Evolutionary conservation across 2,888 invertebrate species (phyloP), one percentile per base, ranked within the genome.

Genomic region (Pyrrhia umbra): DNA sequence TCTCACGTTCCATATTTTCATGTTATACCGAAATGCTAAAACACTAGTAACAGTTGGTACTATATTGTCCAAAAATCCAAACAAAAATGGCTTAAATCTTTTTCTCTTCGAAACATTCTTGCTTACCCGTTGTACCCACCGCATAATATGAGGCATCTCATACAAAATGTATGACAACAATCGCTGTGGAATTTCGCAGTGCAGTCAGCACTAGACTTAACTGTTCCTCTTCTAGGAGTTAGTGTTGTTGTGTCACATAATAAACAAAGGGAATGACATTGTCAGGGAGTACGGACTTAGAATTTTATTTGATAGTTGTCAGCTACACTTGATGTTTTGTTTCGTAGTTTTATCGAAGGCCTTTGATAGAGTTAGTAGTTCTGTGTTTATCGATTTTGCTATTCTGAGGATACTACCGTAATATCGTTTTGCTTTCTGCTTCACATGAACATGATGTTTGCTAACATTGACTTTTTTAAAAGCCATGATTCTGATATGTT

Each of bases 141-240:
- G 70, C 39, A 67, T 57, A 50, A 56, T 51, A 60, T 23, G 60
- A 57, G 58, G 21, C 43, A 42, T 55, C 73, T 79, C 77, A 79
- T 78, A 77, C 70, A 78, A 79, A 80, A 80, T 77, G 80, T 70
- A 78, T 79, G 80, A 74, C 74, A 68, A 60, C 47, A 51, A 50
- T 67, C 63, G 67, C 69, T 27, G 50, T 9, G 70, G 77, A 67
- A 79, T 79, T 77, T 61, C 42, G 16, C 58, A 57, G 51, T 74
- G 55, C 37, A 73, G 61, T 59, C 42, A 57, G 42, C 45, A 20
- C 42, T 68, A 42, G 56, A 60, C 74, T 68, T 64, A 60, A 68
- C 77, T 60, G 63, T 63, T 45, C 8, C 43, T 40, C 13, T 64
- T 58, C 71, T 46, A 43, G 68, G 37, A 70, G 39, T 20, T 55